Evolutionary conservation across 2,113 vertebrate species (phyloP), one percentile per base, ranked within the genome.

Genomic region (Atherinomorus stipes): DNA sequence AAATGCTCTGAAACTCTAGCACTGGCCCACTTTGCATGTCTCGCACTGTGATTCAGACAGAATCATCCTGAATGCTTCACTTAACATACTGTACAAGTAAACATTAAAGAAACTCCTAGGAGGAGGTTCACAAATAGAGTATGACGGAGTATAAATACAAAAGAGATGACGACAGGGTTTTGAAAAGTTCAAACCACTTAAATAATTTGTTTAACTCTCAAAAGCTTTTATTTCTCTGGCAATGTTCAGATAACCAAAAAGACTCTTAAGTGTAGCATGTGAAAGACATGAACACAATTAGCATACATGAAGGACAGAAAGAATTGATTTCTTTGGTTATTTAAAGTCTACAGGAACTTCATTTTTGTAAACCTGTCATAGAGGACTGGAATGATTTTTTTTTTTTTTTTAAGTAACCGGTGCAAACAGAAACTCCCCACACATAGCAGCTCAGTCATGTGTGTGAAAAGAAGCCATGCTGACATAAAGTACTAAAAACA

Each of bases 1-100:
- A 87, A 74, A 85, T 76, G 50, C 58, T 88, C 77, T 84, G 76
- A 85, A 85, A 80, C 80, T 61, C 74, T 67, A 65, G 47, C 7
- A 45, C 42, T 71, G 78, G 69, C 70, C 79, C 85, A 87, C 49
- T 80, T 87, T 78, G 44, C 47, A 70, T 73, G 77, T 75, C 73
- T 77, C 26, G 56, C 51, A 56, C 7, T 64, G 42, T 68, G 54
- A 64, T 71, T 58, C 25, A 49, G 66, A 57, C 51, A 26, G 45
- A 83, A 38, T 65, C 56, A 75, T 57, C 50, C 23, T 63, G 21
- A 64, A 74, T 28, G 52, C 47, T 57, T 64, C 38, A 63, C 52
- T 71, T 49, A 61, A 84, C 60, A 54, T 26, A 44, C 44, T 19
- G 18, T 47, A 7, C 34, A 71, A 16, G 65, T 62, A 38, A 19